phyloP scores from a whole-genome alignment of 2,113 vertebrate species.

The Aythya baeri region DNA sequence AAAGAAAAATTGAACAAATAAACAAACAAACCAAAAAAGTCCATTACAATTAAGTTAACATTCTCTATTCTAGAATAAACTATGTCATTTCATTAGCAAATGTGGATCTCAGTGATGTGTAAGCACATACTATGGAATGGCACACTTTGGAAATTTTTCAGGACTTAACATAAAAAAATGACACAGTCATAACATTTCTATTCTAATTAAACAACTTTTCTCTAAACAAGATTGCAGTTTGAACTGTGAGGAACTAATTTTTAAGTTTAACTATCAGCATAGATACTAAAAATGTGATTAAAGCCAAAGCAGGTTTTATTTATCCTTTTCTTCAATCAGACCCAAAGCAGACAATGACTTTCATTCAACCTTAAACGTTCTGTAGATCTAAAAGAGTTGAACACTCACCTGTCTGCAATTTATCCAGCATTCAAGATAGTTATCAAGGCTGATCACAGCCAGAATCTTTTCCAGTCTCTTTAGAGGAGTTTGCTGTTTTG shows the following conservation, averaged over 20 bases:
- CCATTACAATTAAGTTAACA: not conserved
- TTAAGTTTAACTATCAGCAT: not conserved
- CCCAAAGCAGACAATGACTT: not conserved
- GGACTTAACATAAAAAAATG: not conserved
- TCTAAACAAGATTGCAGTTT: not conserved
- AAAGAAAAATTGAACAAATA: not conserved
- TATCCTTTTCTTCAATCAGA: not conserved
- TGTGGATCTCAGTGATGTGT: not conserved
- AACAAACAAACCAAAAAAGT: not conserved
- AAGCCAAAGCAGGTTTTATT: not conserved
- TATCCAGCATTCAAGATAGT: not conserved
- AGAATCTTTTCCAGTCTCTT: not conserved
- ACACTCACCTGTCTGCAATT: not conserved
- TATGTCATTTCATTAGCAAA: not conserved
- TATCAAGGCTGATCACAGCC: not conserved
- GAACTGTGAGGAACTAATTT: not conserved
- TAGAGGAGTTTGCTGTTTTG: not conserved
- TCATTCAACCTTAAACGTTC: not conserved
- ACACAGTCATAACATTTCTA: not conserved
- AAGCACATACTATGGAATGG: not conserved
- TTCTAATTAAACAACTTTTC: not conserved
- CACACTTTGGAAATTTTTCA: not conserved
- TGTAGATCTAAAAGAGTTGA: not conserved
- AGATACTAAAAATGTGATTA: not conserved
- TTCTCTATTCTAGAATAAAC: not conserved